Evolutionary conservation across 2,113 vertebrate species (phyloP), one percentile per base, ranked within the genome.

Genomic region (Passer domesticus): DNA sequence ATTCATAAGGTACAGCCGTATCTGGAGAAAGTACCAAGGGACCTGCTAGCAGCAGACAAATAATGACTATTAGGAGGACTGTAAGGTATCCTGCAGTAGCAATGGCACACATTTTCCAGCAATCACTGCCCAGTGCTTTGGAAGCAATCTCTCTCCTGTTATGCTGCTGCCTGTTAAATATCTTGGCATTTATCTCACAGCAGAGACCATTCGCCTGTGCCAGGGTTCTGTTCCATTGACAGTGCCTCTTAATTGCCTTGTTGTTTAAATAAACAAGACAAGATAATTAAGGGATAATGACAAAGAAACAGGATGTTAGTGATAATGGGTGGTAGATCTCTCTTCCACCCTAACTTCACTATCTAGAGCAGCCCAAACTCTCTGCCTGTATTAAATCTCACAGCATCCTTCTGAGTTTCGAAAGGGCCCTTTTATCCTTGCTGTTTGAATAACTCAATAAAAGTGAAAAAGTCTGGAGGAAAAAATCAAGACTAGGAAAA

Each of bases 231-330:
- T 97, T 97, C 92, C 92, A 96, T 93, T 96, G 95, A 96, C 96
- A 96, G 69, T 95, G 95, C 84, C 83, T 95, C 81, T 95, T 97
- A 97, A 97, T 96, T 97, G 93, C 93, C 94, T 83, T 96, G 95
- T 96, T 96, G 92, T 90, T 97, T 96, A 97, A 97, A 95, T 93
- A 96, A 97, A 92, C 92, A 96, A 90, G 91, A 96, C 95, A 92
- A 97, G 92, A 96, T 96, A 97, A 97, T 97, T 97, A 97, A 97
- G 94, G 23, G 88, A 96, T 96, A 97, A 96, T 94, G 94, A 93
- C 90, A 95, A 83, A 93, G 91, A 92, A 95, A 91, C 74, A 90
- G 85, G 82, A 89, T 90, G 87, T 60, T 94, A 94, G 89, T 63
- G 81, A 94, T 88, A 93, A 93, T 85, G 80, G 64, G 70, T 93